These are phyloP conservation scores for Phrynosoma blainvillii DNA, from an alignment of 2,113 vertebrate species.

Conservation along the genomic window DNA sequence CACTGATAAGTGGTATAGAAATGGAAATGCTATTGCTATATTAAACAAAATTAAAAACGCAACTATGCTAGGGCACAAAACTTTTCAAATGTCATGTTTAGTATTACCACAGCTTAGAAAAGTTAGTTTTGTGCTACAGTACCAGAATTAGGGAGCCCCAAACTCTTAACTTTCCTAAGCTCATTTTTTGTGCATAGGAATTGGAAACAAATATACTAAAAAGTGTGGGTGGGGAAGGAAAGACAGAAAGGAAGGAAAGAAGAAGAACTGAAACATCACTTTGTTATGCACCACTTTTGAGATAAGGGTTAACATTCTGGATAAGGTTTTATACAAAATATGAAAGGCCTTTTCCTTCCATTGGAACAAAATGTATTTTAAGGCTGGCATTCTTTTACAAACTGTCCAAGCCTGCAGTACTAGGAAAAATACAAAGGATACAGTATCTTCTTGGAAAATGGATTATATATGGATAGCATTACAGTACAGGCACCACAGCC, in stretches of 20 bases:
- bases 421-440: constrained; percentile 77
- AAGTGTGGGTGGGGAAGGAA: neutral
- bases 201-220: neutral
- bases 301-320: neutral
- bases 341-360: neutral
- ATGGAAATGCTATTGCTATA: too few relatives aligned
- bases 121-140: too few relatives aligned
- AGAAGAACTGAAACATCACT: neutral
- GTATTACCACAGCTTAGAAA: too few relatives aligned
- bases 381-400: neutral
- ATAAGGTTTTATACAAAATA: neutral
- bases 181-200: neutral
- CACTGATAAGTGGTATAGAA: too few relatives aligned
- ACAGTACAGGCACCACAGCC: constrained; percentile 27
- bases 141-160: too few relatives aligned
- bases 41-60: neutral
- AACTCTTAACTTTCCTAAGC: too few relatives aligned
- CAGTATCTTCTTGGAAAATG: constrained; percentile 75
- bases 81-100: too few relatives aligned
- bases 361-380: neutral
- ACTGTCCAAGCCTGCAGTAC: neutral
- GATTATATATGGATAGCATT: constrained; percentile 57
- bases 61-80: too few relatives aligned
- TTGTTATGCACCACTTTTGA: neutral
- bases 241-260: too few relatives aligned